Conservation (phyloP, 2,888 invertebrate species). For the Halictus quadricinctus region DNA sequence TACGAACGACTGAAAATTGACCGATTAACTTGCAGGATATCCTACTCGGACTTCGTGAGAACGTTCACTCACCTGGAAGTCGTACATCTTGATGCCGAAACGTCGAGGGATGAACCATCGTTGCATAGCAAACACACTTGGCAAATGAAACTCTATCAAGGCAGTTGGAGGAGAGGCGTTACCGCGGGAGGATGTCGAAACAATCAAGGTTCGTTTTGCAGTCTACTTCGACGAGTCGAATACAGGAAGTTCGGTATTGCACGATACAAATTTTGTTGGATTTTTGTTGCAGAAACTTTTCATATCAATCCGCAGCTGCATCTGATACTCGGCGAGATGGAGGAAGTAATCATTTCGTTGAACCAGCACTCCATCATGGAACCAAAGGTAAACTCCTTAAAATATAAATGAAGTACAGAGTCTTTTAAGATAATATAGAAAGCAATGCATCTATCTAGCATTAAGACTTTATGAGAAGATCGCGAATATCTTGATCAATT, state of each 20-base stretch:
- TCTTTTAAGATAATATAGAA: neutral
- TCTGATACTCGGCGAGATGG: conserved; percentile 90
- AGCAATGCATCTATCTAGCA: neutral
- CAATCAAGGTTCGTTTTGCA: conserved; percentile 85
- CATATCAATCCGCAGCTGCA: conserved; percentile 96
- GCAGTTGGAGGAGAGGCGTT: conserved; percentile 93
- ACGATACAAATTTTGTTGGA: neutral
- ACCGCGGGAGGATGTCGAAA: conserved; percentile 95
- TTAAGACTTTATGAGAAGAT: neutral
- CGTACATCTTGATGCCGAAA: conserved; percentile 93
- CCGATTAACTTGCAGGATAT: conserved; percentile 86
- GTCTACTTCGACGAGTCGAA: conserved; percentile 26
- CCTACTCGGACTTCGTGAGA: conserved; percentile 91
- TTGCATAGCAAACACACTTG: conserved; percentile 91
- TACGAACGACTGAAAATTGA: neutral
- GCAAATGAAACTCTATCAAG: conserved; percentile 94
- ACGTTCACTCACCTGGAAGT: conserved; percentile 92
- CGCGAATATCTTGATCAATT: neutral
- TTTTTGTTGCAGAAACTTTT: conserved; percentile 88
- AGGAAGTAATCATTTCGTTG: conserved; percentile 92
- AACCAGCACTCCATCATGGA: conserved; percentile 96
- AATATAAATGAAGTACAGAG: neutral
- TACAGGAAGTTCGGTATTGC: conserved; percentile 34
- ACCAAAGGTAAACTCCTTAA: conserved; percentile 87
- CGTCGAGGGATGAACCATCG: conserved; percentile 92